A percentile compares a stretch with the other conserved stretches of the same genome.
Evolutionary conservation across 2,797 vertebrate genomes (phyloP).

Genomic region (Anabacerthia variegaticeps): DNA sequence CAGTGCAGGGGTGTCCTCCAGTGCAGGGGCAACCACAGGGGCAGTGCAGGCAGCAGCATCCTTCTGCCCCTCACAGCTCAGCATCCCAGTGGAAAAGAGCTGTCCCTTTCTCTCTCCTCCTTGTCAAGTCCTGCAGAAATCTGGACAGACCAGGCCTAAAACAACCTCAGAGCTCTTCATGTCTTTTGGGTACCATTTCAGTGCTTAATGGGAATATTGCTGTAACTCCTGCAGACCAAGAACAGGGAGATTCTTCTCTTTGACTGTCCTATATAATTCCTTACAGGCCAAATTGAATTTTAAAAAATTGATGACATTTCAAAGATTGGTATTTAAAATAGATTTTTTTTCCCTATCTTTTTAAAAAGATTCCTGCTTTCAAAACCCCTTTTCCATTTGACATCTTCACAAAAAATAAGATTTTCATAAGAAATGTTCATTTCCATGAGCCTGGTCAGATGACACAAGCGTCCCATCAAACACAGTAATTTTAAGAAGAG

Average conservation of each 20-base stretch:
- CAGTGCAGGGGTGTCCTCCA: neutral
- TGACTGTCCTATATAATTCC: neutral
- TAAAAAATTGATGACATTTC: neutral
- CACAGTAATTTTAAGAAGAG: neutral
- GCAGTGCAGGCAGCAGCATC: neutral
- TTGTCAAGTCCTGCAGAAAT: neutral
- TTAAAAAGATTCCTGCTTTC: neutral
- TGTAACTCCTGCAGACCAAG: neutral
- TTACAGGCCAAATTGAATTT: neutral
- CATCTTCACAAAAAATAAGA: neutral
- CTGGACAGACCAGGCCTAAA: neutral
- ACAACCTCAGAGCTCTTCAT: neutral
- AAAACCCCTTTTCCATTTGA: neutral
- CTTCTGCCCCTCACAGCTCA: neutral
- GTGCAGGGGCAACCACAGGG: neutral
- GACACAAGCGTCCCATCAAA: neutral
- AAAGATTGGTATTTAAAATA: neutral
- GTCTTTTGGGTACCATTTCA: neutral
- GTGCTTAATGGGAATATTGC: neutral
- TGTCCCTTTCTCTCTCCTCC: neutral
- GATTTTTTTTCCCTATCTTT: neutral
- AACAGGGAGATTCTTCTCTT: neutral
- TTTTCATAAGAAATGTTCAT: neutral
- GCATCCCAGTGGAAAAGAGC: neutral
- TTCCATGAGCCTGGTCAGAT: neutral